These are phyloP conservation scores for Brachyptera risi DNA, from an alignment of 2,888 invertebrate species.

Conservation along the genomic window DNA sequence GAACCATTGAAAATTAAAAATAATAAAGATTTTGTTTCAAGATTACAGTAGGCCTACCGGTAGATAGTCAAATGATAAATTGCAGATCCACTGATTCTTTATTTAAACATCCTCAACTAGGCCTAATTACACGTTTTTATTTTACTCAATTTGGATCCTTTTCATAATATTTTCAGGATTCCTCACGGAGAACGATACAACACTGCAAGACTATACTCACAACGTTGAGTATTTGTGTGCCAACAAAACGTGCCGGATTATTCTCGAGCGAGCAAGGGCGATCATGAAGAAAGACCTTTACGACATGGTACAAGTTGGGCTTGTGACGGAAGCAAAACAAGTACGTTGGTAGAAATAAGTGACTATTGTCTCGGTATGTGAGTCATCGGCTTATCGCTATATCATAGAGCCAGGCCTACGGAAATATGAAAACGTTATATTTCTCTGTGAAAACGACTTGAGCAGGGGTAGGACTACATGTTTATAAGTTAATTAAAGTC, in stretches of 20 bases:
- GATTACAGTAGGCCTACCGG: not conserved
- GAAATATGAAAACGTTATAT: too few species aligned
- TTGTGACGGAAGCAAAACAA: not conserved
- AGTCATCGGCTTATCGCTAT: not conserved
- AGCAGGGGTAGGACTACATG: too few species aligned
- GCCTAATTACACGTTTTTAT: too few species aligned
- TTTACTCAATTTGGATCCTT: not conserved
- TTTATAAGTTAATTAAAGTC: too few species aligned
- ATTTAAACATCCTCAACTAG: too few species aligned
- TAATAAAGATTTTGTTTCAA: too few species aligned
- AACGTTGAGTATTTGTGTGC: slow-evolving; percentile 74
- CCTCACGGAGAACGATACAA: slow-evolving; percentile 52
- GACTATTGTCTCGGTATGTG: not conserved
- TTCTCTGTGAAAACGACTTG: too few species aligned
- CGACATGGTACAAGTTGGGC: slow-evolving; percentile 57
- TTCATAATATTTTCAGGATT: slow-evolving; percentile 45
- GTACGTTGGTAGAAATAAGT: too few species aligned
- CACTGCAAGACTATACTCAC: slow-evolving; percentile 63
- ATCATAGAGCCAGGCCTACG: too few species aligned
- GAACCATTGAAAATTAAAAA: too few species aligned
- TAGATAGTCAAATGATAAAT: too few species aligned
- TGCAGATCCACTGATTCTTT: too few species aligned
- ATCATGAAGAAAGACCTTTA: slow-evolving; percentile 81
- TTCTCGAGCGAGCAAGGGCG: slow-evolving; percentile 61
- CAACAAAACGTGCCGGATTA: slow-evolving; percentile 68